Conservation (phyloP, 2,797 vertebrate genomes). For the Crenichthys baileyi region DNA sequence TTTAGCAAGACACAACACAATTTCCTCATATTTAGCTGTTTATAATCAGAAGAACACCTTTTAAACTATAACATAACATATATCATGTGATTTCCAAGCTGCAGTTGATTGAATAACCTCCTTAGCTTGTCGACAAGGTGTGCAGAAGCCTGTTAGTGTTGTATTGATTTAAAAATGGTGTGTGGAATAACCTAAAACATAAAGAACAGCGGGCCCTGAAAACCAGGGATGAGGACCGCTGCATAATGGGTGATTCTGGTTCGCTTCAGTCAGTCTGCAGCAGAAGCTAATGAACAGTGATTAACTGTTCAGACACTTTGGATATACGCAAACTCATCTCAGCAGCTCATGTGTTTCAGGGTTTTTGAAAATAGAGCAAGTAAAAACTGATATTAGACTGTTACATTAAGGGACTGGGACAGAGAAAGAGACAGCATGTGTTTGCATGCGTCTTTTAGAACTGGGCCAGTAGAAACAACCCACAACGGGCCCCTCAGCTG, state of each 20-base stretch:
- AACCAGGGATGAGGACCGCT: background rate
- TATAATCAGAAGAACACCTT: too few relatives aligned
- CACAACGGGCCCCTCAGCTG: conserved; percentile 70
- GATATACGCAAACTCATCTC: background rate
- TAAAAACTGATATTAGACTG: conserved; percentile 29
- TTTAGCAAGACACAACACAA: background rate
- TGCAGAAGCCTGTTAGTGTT: background rate
- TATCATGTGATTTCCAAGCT: too few relatives aligned
- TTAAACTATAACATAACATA: too few relatives aligned
- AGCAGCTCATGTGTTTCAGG: background rate
- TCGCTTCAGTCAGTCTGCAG: background rate
- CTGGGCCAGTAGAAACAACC: conserved; percentile 54
- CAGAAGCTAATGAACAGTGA: background rate
- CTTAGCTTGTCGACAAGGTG: background rate
- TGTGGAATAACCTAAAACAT: background rate
- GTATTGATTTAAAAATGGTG: background rate
- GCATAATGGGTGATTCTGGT: background rate
- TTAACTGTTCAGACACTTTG: background rate
- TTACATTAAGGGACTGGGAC: conserved; percentile 33
- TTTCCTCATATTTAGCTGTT: background rate
- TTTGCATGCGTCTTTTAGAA: conserved; percentile 28
- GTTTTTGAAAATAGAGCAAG: conserved; percentile 24
- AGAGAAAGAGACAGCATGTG: conserved; percentile 7
- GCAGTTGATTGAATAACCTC: background rate
- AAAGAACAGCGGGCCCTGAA: background rate